A percentile compares a stretch with the other conserved stretches of the same genome.
Conservation (phyloP, 2,797 vertebrate species). For the Cottoperca gobio region DNA sequence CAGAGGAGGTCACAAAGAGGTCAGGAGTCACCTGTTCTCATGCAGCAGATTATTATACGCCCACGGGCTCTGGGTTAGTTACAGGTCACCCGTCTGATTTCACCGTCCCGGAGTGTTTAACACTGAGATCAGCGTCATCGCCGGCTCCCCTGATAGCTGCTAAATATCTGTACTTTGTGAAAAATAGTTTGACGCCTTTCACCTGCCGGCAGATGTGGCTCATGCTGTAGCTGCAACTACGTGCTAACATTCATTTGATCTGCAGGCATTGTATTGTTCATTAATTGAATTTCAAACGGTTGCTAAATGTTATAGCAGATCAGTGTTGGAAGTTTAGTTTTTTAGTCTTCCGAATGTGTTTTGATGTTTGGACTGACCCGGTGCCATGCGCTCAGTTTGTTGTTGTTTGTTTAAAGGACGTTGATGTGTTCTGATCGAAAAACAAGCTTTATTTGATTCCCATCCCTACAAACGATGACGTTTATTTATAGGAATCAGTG, state of each 20-base stretch:
- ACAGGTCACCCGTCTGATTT: slow-evolving; percentile 47
- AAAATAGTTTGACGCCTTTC: slow-evolving; percentile 25
- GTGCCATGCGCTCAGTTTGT: neutral
- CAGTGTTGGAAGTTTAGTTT: neutral
- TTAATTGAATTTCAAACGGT: neutral
- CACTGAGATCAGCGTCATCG: slow-evolving; percentile 50
- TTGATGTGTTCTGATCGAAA: slow-evolving; percentile 21
- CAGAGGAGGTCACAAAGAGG: slow-evolving; percentile 90
- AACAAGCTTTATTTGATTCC: slow-evolving; percentile 18
- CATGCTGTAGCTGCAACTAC: slow-evolving; percentile 26
- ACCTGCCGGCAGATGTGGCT: slow-evolving; percentile 14
- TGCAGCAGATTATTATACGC: no score
- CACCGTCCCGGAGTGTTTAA: slow-evolving; percentile 54
- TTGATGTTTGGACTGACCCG: neutral
- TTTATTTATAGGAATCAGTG: slow-evolving; percentile 31
- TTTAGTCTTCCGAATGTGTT: neutral
- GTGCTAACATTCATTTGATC: slow-evolving; percentile 26
- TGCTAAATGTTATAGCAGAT: neutral
- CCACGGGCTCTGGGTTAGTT: no score
- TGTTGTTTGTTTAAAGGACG: neutral
- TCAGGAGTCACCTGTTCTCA: slow-evolving; percentile 67
- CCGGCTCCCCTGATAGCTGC: slow-evolving; percentile 19
- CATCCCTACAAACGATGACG: slow-evolving; percentile 14
- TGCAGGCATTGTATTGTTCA: slow-evolving; percentile 8
- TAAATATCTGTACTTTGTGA: slow-evolving; percentile 36